Conservation (phyloP, 2,888 invertebrate species). For the Frankliniella intonsa region DNA sequence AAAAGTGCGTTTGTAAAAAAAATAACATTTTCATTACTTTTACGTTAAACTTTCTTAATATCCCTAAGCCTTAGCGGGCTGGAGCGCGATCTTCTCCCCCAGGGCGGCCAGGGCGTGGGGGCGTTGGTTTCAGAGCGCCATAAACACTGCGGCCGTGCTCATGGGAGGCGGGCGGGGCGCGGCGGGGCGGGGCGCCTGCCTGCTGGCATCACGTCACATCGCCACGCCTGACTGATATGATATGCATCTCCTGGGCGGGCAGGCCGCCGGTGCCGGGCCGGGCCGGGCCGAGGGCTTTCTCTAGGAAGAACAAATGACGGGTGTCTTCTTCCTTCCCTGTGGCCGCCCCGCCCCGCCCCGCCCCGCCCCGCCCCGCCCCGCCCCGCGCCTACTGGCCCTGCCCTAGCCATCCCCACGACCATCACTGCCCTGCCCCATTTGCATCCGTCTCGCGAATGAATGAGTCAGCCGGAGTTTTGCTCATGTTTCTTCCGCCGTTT, state of each 20-base stretch:
- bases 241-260: constrained; percentile 4
- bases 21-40: too few species aligned
- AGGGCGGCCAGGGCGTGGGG: background rate
- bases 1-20: too few species aligned
- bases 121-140: too few species aligned
- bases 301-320: constrained; percentile 24
- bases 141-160: background rate
- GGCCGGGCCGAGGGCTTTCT: background rate
- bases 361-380: background rate
- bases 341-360: too few species aligned
- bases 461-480: too few species aligned
- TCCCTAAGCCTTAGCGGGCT: too few species aligned
- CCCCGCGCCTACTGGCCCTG: background rate
- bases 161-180: background rate
- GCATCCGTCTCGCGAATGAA: too few species aligned
- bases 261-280: too few species aligned
- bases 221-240: constrained; percentile 16
- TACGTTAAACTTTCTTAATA: too few species aligned
- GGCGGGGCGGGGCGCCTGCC: background rate
- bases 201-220: background rate
- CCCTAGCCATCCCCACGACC: background rate
- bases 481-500: too few species aligned
- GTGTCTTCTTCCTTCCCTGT: constrained; percentile 20
- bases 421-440: too few species aligned
- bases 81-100: background rate